These are phyloP conservation scores for Philopedon plagiatum DNA, from an alignment of 2,888 invertebrate genomes.

Conservation along the genomic window DNA sequence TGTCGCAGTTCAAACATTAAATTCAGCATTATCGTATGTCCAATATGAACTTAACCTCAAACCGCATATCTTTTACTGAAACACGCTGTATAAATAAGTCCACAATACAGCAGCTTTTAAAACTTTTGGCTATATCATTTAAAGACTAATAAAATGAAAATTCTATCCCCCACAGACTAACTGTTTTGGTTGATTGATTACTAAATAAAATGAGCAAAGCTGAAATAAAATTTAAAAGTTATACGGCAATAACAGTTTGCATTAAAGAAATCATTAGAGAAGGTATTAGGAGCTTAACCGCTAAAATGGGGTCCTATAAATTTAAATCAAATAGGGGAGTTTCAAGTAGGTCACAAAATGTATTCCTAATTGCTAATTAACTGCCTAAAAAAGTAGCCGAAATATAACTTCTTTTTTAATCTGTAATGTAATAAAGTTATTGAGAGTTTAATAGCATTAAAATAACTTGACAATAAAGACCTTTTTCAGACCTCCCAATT, in stretches of 20 bases:
- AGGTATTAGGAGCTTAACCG: not conserved
- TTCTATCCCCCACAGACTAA: not conserved
- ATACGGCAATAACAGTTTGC: not conserved
- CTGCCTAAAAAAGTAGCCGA: too few relatives aligned
- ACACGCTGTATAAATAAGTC: not conserved
- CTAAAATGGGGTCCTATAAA: not conserved
- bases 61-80: too few relatives aligned
- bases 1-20: too few relatives aligned
- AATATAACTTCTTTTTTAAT: too few relatives aligned
- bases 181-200: not conserved
- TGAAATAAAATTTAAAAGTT: not conserved
- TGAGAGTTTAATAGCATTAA: too few relatives aligned
- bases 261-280: not conserved
- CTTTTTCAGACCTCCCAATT: too few relatives aligned
- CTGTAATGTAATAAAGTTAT: too few relatives aligned
- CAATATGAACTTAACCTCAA: too few relatives aligned
- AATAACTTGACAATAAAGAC: too few relatives aligned
- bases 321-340: not conserved
- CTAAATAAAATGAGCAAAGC: not conserved
- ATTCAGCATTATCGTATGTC: too few relatives aligned
- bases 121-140: not conserved
- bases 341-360: too few relatives aligned
- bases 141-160: not conserved
- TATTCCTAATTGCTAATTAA: too few relatives aligned
- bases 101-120: not conserved